phyloP scores from a whole-genome alignment of 1,140 invertebrate genomes.

The Macrostomum lignano region DNA sequence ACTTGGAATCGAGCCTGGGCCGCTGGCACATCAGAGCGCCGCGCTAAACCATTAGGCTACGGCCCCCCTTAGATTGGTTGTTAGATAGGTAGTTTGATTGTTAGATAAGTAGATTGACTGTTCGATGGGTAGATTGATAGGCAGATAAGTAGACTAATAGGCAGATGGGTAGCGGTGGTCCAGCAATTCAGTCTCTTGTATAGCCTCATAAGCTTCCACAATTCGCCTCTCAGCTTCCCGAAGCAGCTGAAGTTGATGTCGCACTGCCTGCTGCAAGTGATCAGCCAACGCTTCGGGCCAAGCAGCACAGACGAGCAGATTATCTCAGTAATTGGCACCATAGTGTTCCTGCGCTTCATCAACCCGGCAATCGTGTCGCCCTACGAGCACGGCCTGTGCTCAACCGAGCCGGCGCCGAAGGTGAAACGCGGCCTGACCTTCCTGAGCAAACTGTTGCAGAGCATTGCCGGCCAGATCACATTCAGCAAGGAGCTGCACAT shows the following conservation, averaged over 20 bases:
- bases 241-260: constrained; percentile 77
- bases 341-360: constrained; percentile 79
- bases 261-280: constrained; percentile 72
- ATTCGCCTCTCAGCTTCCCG: constrained; percentile 40
- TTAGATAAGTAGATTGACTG: not conserved
- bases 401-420: constrained; percentile 47
- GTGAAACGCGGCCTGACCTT: constrained; percentile 67
- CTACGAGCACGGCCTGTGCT: constrained; percentile 74
- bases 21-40: too few relatives aligned
- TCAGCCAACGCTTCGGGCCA: constrained; percentile 42
- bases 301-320: constrained; percentile 20
- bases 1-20: too few relatives aligned
- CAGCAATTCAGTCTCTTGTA: not conserved
- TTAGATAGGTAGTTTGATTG: not conserved
- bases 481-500: constrained; percentile 94
- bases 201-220: constrained; percentile 4
- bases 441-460: constrained; percentile 92
- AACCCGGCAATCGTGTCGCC: constrained; percentile 90
- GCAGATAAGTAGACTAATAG: not conserved
- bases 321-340: constrained; percentile 47
- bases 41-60: too few relatives aligned
- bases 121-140: not conserved
- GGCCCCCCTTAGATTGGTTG: not conserved
- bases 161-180: not conserved
- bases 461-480: constrained; percentile 87